Conservation (phyloP, 2,797 vertebrate species). For the Melanotaenia pygmaea region DNA sequence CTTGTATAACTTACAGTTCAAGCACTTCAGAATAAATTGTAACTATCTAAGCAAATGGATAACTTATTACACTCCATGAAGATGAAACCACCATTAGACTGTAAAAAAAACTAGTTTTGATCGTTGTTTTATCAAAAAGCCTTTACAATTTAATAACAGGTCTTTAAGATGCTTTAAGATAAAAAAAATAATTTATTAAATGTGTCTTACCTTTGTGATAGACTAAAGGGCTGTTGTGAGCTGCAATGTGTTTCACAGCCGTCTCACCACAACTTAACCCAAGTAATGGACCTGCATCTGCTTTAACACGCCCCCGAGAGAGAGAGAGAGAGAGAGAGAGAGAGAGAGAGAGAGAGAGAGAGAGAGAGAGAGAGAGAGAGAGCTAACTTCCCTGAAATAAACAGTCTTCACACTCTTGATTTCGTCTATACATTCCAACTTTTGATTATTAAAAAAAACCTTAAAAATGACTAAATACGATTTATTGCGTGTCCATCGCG, state of each 20-base stretch:
- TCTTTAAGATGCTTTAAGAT: accelerated
- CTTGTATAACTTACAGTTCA: neutral
- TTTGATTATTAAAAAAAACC: neutral
- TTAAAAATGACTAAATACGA: neutral
- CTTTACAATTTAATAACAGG: neutral
- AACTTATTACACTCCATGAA: neutral
- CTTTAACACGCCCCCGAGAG: constrained; percentile 35
- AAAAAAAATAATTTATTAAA: neutral
- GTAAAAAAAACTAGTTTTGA: neutral
- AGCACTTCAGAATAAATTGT: neutral
- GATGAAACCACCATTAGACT: neutral
- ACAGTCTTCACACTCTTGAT: neutral
- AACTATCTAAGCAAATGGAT: neutral
- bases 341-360: neutral
- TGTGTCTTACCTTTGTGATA: constrained; percentile 53
- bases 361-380: neutral
- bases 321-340: neutral
- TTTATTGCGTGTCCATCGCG: neutral
- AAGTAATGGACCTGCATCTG: neutral
- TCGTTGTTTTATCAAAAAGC: neutral
- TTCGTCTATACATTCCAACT: neutral
- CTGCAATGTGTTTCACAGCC: constrained; percentile 12
- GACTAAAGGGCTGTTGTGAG: constrained; percentile 44
- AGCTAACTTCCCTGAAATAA: neutral
- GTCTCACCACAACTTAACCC: neutral